A percentile compares a stretch with the other conserved stretches of the same genome.
Conservation (phyloP, 35 echinoderm and acorn worm species). For the Ophiothrix spiculata region DNA sequence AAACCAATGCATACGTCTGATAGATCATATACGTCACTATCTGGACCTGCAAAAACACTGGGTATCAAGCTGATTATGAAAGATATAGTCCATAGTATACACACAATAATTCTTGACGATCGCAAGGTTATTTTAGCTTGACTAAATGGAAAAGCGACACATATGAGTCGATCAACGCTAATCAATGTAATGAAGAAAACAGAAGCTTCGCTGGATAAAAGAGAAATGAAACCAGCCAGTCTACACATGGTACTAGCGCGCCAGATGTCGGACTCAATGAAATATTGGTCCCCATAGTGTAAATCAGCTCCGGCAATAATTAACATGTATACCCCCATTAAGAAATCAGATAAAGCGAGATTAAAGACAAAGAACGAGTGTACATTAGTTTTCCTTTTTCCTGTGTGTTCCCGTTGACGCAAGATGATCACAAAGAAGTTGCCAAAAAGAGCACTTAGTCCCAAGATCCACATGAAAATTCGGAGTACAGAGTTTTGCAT, state of each 20-base stretch:
- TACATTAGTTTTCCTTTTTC: conserved; percentile 4
- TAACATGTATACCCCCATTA: conserved; percentile 86
- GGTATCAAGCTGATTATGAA: conserved; percentile 34
- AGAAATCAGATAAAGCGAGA: conserved; percentile 67
- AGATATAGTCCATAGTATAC: conserved; percentile 38
- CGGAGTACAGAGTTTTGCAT: conserved; percentile 41
- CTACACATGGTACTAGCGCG: conserved; percentile 51
- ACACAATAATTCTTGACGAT: neutral
- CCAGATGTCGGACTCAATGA: conserved; percentile 52
- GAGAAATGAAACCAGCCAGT: conserved; percentile 61
- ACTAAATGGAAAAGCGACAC: conserved; percentile 84
- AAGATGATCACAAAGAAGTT: conserved; percentile 55
- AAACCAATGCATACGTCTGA: conserved; percentile 85
- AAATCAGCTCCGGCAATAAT: conserved; percentile 64
- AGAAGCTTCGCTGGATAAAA: conserved; percentile 71
- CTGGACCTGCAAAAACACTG: conserved; percentile 5
- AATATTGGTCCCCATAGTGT: conserved; percentile 51
- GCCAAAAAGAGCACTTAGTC: conserved; percentile 60
- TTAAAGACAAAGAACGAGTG: conserved; percentile 60
- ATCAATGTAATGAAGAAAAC: conserved; percentile 68
- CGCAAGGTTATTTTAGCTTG: conserved; percentile 23
- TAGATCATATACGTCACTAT: conserved; percentile 61
- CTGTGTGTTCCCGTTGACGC: conserved; percentile 10
- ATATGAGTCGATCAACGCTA: conserved; percentile 68
- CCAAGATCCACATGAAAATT: conserved; percentile 64